Evolutionary conservation across 2,113 vertebrate genomes (phyloP).

Genomic region (Onychorhynchus coronatus): DNA sequence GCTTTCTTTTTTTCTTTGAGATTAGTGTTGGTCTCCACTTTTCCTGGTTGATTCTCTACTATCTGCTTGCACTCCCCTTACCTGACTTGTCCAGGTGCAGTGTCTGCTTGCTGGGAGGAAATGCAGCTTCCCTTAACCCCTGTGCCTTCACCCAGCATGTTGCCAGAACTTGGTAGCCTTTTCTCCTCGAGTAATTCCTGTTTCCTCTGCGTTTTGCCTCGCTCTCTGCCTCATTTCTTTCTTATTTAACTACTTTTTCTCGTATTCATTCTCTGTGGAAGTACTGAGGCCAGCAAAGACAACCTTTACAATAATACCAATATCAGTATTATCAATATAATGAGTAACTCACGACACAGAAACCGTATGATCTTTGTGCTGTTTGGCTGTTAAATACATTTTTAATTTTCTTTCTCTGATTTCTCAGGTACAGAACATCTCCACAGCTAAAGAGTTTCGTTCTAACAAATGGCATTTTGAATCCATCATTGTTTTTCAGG

Average conservation of each 20-base stretch:
- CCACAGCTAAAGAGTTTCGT: neutral
- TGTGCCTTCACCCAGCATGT: neutral
- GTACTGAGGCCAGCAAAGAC: neutral
- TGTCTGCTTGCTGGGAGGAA: neutral
- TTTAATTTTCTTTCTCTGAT: conserved; percentile 17
- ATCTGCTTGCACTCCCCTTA: neutral
- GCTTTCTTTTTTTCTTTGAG: neutral
- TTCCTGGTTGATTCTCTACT: neutral
- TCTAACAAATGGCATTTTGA: conserved; percentile 45
- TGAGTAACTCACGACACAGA: neutral
- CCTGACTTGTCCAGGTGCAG: neutral
- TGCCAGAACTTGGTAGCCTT: neutral
- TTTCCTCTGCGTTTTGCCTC: neutral
- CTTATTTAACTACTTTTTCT: neutral
- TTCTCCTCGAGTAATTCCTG: neutral
- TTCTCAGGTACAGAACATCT: conserved; percentile 31
- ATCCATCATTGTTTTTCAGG: conserved; percentile 42
- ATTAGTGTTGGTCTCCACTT: neutral
- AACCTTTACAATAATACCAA: neutral
- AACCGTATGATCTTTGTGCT: neutral
- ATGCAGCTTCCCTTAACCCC: neutral
- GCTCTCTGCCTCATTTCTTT: neutral
- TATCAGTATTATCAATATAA: neutral
- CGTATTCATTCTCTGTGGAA: neutral
- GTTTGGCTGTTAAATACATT: neutral